phyloP scores from a whole-genome alignment of 2,113 vertebrate genomes.

The Maccullochella peelii region DNA sequence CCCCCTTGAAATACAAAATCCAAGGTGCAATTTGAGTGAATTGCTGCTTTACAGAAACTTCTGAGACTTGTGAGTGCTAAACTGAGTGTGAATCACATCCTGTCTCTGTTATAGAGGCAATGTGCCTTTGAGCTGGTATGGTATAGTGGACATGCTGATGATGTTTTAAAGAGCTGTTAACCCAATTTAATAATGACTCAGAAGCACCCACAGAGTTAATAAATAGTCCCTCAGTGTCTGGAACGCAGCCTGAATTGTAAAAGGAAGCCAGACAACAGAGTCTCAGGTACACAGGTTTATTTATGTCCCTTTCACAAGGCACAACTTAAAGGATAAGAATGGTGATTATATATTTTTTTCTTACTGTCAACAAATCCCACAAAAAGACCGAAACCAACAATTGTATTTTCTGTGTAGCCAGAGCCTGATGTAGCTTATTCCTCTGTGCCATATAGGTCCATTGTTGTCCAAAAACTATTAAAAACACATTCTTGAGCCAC shows the following conservation, averaged over 20 bases:
- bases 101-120: slow-evolving; percentile 40
- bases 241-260: slow-evolving; percentile 37
- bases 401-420: not conserved
- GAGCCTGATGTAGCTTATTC: too few species aligned
- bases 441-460: not conserved
- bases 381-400: not conserved
- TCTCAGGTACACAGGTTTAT: not conserved
- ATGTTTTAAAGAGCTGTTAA: slow-evolving; percentile 66
- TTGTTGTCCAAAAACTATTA: not conserved
- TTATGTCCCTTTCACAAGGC: not conserved
- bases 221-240: slow-evolving; percentile 53
- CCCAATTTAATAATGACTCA: slow-evolving; percentile 62
- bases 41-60: not conserved
- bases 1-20: not conserved
- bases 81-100: slow-evolving; percentile 42
- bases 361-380: not conserved
- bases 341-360: not conserved
- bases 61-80: not conserved
- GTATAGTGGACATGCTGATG: slow-evolving; percentile 50
- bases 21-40: not conserved
- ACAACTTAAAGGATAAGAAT: not conserved
- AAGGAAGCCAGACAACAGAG: slow-evolving; percentile 41
- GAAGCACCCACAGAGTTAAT: slow-evolving; percentile 63
- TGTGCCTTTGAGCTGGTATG: slow-evolving; percentile 44
- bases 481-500: not conserved